Percentiles rank a stretch among this genome's conserved stretches.
Conservation (phyloP, 2,113 vertebrate species). For the Chionis minor region DNA sequence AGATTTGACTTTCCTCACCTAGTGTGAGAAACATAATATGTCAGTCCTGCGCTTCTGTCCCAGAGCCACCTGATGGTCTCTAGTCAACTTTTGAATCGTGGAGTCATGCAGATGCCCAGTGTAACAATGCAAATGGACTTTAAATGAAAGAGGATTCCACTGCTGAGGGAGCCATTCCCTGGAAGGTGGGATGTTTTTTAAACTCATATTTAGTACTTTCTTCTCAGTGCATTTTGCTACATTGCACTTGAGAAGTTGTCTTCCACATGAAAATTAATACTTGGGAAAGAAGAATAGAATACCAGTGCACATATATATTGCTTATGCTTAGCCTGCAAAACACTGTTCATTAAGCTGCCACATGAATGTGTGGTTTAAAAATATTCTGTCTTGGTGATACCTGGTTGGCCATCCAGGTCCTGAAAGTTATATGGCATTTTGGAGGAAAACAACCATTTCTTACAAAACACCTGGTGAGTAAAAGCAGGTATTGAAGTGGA, state of each 20-base stretch:
- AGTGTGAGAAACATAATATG: not conserved
- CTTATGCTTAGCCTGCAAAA: not conserved
- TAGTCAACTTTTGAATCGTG: not conserved
- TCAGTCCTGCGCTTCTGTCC: not conserved
- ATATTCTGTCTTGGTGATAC: not conserved
- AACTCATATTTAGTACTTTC: not conserved
- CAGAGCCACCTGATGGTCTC: not conserved
- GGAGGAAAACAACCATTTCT: not conserved
- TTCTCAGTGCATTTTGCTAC: not conserved
- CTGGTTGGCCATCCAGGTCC: not conserved
- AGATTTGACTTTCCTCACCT: not conserved
- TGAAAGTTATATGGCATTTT: not conserved
- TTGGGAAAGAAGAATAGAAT: not conserved
- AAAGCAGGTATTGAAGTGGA: not conserved
- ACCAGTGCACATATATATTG: not conserved
- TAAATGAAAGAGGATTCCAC: not conserved
- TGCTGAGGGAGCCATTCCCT: not conserved
- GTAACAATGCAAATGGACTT: not conserved
- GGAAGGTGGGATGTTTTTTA: not conserved
- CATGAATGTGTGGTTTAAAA: not conserved
- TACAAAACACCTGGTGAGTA: not conserved
- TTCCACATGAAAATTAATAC: not conserved
- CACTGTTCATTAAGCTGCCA: not conserved
- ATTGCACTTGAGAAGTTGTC: not conserved
- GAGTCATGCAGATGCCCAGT: not conserved